Conservation (phyloP, 2,888 invertebrate species). For the Ophion obscuratus region DNA sequence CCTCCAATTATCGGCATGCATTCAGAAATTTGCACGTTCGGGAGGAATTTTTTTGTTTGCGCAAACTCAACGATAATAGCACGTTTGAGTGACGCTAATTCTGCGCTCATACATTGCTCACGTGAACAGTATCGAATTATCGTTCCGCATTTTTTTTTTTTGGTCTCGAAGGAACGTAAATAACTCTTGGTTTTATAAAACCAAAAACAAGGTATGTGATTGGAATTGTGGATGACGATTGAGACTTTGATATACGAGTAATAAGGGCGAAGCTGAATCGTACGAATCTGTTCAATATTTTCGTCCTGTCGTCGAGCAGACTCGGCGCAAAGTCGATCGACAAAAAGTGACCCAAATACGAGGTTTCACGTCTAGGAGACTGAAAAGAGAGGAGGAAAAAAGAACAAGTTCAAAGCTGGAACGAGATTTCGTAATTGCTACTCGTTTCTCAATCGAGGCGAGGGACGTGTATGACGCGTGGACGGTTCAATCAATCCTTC, state of each 20-base stretch:
- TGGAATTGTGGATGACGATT: background rate
- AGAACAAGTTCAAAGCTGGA: background rate
- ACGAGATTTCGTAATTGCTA: background rate
- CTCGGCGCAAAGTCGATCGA: background rate
- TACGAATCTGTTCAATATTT: background rate
- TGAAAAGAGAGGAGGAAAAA: background rate
- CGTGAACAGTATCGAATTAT: conserved; percentile 9
- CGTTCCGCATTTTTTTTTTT: background rate
- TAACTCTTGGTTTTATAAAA: background rate
- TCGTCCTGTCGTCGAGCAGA: background rate
- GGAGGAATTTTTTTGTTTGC: conserved; percentile 7
- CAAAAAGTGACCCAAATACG: background rate
- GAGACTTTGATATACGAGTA: background rate
- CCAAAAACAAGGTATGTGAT: background rate
- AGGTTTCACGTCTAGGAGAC: background rate
- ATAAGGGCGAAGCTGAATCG: no score
- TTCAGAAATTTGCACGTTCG: conserved; percentile 19
- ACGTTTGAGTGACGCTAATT: conserved; percentile 14
- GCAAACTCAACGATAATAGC: conserved; percentile 17
- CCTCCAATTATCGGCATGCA: conserved; percentile 18
- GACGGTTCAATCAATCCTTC: background rate
- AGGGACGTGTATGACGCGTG: background rate
- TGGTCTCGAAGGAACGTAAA: no score
- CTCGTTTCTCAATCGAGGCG: background rate
- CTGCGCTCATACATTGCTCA: conserved; percentile 31